Base-by-base conservation (phyloP, 1,140 invertebrate genomes). In the Hypothenemus hampei region DNA sequence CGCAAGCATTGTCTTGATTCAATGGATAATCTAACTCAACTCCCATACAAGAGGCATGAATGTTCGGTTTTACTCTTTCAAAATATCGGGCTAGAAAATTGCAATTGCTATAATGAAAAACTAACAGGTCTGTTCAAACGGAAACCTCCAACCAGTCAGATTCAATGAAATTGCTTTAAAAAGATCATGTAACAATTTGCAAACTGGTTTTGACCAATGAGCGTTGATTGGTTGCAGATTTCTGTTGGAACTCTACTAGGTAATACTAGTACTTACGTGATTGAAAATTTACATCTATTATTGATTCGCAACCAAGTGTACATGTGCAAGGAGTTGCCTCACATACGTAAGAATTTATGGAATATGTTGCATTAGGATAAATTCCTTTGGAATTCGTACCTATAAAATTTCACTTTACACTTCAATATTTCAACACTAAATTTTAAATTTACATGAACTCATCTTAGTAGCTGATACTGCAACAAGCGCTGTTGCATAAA, bases 61-160 rank as follows among this genome's bases (percentile, higher is more conserved):
- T 31, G 37, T 46, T 49, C 19, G 60, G 60, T n/a, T 44, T 46
- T 16, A 60, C 18, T 10, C 54, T 15, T 37, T 54, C 59, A 11
- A 61, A 33, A 21, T 59, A 58, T 26, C 47, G 10, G 5, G 59
- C 59, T 61, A 46, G 13, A 53, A 58, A n/a, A n/a, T n/a, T n/a
- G n/a, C n/a, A n/a, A n/a, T n/a, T n/a, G n/a, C n/a, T n/a, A n/a
- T n/a, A n/a, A n/a, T n/a, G n/a, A n/a, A n/a, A n/a, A n/a, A n/a
- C n/a, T n/a, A n/a, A n/a, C n/a, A n/a, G n/a, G n/a, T n/a, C n/a
- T n/a, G n/a, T n/a, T n/a, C n/a, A n/a, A n/a, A n/a, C n/a, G n/a
- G n/a, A n/a, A n/a, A n/a, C n/a, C n/a, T n/a, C n/a, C n/a, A n/a
- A n/a, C n/a, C n/a, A n/a, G n/a, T n/a, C n/a, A n/a, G n/a, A n/a